Percentiles rank a stretch among this genome's conserved stretches.
Conservation (phyloP, 2,113 vertebrate species). For the Nanger granti region DNA sequence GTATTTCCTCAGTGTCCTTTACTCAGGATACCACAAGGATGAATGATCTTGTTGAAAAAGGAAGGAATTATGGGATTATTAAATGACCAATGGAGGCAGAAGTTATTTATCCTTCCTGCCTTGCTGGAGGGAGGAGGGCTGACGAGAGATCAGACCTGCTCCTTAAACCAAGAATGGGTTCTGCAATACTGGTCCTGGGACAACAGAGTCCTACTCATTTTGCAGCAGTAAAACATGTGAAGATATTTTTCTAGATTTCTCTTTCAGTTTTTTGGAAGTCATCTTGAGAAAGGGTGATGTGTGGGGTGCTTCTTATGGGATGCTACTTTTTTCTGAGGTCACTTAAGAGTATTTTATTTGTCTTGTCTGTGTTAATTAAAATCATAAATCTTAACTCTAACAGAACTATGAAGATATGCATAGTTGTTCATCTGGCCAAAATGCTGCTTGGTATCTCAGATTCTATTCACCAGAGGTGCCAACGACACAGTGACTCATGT, state of each 20-base stretch:
- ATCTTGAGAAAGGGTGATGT: background rate
- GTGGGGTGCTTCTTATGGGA: background rate
- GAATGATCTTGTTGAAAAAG: background rate
- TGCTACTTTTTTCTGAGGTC: background rate
- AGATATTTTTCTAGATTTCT: background rate
- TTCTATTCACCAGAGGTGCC: background rate
- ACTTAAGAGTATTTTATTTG: background rate
- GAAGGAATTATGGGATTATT: background rate
- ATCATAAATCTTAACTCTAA: constrained; percentile 29
- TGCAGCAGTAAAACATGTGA: background rate
- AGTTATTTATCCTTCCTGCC: background rate
- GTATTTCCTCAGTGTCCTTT: no score
- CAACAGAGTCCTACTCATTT: background rate
- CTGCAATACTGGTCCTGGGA: background rate
- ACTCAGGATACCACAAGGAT: background rate
- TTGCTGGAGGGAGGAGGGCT: background rate
- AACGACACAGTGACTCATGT: accelerated
- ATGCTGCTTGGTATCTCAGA: background rate
- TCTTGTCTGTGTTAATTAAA: constrained; percentile 33
- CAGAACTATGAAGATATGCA: background rate
- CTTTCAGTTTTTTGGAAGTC: background rate
- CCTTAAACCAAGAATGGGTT: background rate
- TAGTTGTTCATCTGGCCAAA: background rate
- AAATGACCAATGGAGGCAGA: background rate
- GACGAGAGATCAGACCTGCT: background rate